phyloP scores from a whole-genome alignment of 2,797 vertebrate genomes.

The Menidia menidia region DNA sequence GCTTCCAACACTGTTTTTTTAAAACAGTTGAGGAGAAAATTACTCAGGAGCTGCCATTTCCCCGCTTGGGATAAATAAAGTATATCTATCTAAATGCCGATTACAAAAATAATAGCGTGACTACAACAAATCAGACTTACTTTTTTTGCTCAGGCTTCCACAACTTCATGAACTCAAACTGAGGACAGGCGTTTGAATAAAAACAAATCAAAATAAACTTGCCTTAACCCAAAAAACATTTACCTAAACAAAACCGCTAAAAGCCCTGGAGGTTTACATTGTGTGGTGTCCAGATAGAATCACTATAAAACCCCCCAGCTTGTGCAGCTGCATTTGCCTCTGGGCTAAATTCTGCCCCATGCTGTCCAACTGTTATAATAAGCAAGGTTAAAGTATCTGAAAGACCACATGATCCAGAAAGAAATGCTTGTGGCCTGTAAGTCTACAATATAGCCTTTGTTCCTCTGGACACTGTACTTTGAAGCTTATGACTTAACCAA shows the following conservation, averaged over 20 bases:
- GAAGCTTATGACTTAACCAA: slow-evolving; percentile 41
- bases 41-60: background rate
- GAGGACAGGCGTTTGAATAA: background rate
- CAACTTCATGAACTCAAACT: background rate
- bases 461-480: slow-evolving; percentile 30
- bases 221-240: slow-evolving; percentile 6
- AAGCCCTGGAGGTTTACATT: background rate
- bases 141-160: background rate
- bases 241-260: background rate
- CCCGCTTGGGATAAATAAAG: too few species aligned
- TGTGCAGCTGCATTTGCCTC: background rate
- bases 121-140: background rate
- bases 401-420: slow-evolving; percentile 52
- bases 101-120: background rate
- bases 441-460: slow-evolving; percentile 68
- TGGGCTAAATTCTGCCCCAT: slow-evolving; percentile 14
- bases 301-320: background rate
- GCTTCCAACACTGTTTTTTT: background rate
- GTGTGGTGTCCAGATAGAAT: background rate
- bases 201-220: slow-evolving; percentile 16
- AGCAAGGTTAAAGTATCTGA: slow-evolving; percentile 29
- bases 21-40: background rate
- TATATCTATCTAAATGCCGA: background rate
- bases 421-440: slow-evolving; percentile 35
- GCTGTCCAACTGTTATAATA: slow-evolving; percentile 32